Percentiles rank a stretch among this genome's conserved stretches.
Conservation (phyloP, 64 coral and sea anemone species). For the Orbicella faveolata region DNA sequence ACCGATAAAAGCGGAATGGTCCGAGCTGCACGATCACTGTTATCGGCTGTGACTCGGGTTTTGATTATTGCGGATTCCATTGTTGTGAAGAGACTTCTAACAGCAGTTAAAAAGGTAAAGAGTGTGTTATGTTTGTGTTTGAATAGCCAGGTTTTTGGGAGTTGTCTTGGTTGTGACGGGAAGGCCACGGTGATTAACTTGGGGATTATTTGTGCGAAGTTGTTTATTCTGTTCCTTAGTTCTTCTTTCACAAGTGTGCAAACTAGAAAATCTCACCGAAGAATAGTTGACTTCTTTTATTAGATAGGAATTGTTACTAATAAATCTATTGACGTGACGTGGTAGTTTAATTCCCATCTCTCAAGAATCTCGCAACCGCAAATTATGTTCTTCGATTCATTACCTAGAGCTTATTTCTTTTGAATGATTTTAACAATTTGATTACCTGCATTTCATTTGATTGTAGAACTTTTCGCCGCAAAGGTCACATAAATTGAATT, state of each 20-base stretch:
- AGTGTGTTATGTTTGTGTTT: neutral
- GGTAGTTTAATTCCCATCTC: neutral
- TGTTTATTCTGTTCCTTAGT: slow-evolving; percentile 19
- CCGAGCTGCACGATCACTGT: slow-evolving; percentile 73
- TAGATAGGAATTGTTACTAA: neutral
- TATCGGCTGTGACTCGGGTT: slow-evolving; percentile 91
- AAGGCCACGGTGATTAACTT: neutral
- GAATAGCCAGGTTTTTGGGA: neutral
- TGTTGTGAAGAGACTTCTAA: slow-evolving; percentile 85
- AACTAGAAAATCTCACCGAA: neutral
- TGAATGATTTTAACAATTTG: neutral
- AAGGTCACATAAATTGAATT: neutral
- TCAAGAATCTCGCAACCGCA: neutral
- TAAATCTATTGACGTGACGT: neutral
- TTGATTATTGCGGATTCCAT: slow-evolving; percentile 91
- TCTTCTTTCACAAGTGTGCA: neutral
- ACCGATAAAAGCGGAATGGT: slow-evolving; percentile 84
- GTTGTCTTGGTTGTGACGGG: neutral
- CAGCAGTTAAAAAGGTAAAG: slow-evolving; percentile 92
- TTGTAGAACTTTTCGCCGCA: neutral
- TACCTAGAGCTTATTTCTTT: neutral
- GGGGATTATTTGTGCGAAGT: slow-evolving; percentile 11
- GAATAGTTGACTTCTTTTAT: slow-evolving; percentile 8
- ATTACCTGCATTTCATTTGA: neutral
- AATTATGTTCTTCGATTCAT: neutral